phyloP scores from a whole-genome alignment of 2,113 vertebrate species.

The Ictalurus furcatus region DNA sequence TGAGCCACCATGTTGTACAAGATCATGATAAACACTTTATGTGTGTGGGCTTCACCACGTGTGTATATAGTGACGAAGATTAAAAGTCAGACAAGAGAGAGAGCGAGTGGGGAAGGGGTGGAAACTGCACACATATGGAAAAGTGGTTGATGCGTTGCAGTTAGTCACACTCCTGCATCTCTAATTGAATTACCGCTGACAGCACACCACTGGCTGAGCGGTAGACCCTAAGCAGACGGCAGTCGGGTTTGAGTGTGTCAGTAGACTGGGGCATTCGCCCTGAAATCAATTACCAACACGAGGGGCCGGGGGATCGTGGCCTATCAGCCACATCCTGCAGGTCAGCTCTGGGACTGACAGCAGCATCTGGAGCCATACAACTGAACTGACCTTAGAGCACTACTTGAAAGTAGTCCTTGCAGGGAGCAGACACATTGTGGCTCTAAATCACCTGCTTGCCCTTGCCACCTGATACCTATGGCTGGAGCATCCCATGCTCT shows the following conservation, averaged over 20 bases:
- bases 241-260: conserved; percentile 57
- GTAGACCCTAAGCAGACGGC: conserved; percentile 61
- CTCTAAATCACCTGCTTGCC: conserved; percentile 79
- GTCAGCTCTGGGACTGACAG: conserved; percentile 80
- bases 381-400: conserved; percentile 74
- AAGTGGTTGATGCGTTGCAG: conserved; percentile 74
- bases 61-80: conserved; percentile 27
- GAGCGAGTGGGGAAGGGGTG: conserved; percentile 29
- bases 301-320: conserved; percentile 61
- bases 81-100: conserved; percentile 15
- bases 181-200: conserved; percentile 96
- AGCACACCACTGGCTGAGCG: conserved; percentile 80
- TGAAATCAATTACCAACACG: conserved; percentile 86
- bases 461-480: conserved; percentile 69
- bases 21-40: background rate
- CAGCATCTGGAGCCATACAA: conserved; percentile 81
- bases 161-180: conserved; percentile 86
- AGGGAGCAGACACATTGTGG: conserved; percentile 70
- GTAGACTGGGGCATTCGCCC: conserved; percentile 66
- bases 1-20: background rate
- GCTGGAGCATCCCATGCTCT: conserved; percentile 46
- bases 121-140: conserved; percentile 77
- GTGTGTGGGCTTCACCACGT: conserved; percentile 7
- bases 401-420: conserved; percentile 81
- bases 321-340: conserved; percentile 74